These are phyloP conservation scores for Callyntrura sp. DNA, from an alignment of 2,888 invertebrate species.

Conservation along the genomic window DNA sequence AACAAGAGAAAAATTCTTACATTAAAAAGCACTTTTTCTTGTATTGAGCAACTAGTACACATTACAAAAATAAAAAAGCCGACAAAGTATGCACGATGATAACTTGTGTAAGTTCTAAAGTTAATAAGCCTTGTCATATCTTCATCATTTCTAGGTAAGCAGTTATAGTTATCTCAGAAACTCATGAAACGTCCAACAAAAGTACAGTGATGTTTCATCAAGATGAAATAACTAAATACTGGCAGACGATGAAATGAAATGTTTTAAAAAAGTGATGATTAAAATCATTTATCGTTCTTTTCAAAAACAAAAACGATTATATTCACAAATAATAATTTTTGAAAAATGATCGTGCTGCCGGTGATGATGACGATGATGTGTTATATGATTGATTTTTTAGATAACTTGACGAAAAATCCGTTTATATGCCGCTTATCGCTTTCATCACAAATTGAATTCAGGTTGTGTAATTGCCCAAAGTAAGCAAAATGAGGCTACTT, in stretches of 20 bases:
- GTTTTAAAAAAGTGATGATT: conserved; percentile 37
- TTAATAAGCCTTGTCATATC: conserved; percentile 67
- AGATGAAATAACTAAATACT: conserved; percentile 33
- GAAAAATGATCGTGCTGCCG: conserved; percentile 28
- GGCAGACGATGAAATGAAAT: conserved; percentile 48
- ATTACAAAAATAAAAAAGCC: conserved; percentile 39
- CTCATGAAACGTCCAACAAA: conserved; percentile 29
- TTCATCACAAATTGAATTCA: conserved; percentile 37
- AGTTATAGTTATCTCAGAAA: conserved; percentile 41
- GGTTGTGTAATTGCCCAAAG: conserved; percentile 16
- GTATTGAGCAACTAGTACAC: conserved; percentile 40
- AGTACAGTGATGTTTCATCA: conserved; percentile 34
- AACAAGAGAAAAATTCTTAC: conserved; percentile 40
- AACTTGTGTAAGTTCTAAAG: conserved; percentile 19
- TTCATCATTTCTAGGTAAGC: conserved; percentile 48
- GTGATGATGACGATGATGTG: conserved; percentile 10
- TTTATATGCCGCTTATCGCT: neutral
- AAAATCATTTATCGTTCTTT: conserved; percentile 27
- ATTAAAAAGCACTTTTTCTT: conserved; percentile 46
- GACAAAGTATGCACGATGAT: conserved; percentile 49
- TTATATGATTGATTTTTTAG: conserved; percentile 53
- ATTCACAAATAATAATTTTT: conserved; percentile 14
- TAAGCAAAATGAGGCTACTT: conserved; percentile 9
- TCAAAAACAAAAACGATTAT: conserved; percentile 31
- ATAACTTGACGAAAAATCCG: conserved; percentile 1